Percentiles rank a stretch among this genome's conserved stretches.
phyloP scores from a whole-genome alignment of 2,888 invertebrate genomes.

The Bombylius major region DNA sequence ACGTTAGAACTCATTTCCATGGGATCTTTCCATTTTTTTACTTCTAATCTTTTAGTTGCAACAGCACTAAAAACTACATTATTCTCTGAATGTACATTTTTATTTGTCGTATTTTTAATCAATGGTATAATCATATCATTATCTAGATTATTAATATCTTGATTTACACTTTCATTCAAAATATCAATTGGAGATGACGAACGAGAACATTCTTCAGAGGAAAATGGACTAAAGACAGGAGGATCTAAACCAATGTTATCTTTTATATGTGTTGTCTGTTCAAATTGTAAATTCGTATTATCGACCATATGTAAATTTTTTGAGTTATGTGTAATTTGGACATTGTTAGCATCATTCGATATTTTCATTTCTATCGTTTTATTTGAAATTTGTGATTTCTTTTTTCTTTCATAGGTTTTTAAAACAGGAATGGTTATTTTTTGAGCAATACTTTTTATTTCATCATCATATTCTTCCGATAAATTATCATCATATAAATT shows the following conservation, averaged over 20 bases:
- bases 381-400: neutral
- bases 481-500: neutral
- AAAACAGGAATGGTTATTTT: neutral
- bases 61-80: conserved; percentile 1
- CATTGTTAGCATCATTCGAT: neutral
- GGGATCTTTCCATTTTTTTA: neutral
- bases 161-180: neutral
- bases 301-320: too few relatives aligned
- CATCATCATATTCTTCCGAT: neutral
- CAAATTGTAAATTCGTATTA: too few relatives aligned
- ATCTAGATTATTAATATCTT: conserved; percentile 1
- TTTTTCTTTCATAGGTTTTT: neutral
- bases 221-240: neutral
- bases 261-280: neutral
- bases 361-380: neutral
- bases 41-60: neutral
- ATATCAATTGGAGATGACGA: neutral
- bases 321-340: too few relatives aligned
- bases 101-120: neutral
- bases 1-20: neutral
- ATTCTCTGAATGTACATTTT: neutral
- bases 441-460: neutral
- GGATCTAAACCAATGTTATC: neutral
- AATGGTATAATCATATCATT: conserved; percentile 2
- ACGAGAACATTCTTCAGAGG: neutral